Conservation (phyloP, 1,140 invertebrate species). For the Anadara kagoshimensis region DNA sequence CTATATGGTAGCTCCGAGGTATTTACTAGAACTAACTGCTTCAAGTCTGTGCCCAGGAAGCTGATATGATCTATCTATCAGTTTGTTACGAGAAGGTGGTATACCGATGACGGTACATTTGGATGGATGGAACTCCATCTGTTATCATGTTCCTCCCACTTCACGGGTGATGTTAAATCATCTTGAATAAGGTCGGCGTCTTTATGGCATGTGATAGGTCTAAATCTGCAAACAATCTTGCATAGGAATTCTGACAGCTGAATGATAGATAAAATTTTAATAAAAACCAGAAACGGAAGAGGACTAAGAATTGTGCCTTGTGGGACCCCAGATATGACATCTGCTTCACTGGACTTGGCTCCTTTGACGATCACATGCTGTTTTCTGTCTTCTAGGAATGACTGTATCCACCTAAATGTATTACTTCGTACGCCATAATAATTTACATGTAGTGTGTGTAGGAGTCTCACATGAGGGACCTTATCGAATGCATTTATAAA, state of each 20-base stretch:
- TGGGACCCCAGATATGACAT: not conserved
- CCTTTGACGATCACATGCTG: too few species aligned
- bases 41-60: conserved; percentile 1
- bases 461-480: too few species aligned
- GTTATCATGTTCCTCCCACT: conserved; percentile 6
- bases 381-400: too few species aligned
- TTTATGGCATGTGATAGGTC: not conserved
- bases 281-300: conserved; percentile 19
- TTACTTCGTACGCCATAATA: too few species aligned
- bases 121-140: not conserved
- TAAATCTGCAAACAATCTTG: conserved; percentile 2
- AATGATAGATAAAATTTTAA: conserved; percentile 4
- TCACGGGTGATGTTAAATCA: too few species aligned
- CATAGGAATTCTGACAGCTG: not conserved
- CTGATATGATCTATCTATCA: not conserved
- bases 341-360: not conserved
- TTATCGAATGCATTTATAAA: too few species aligned
- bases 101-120: conserved; percentile 3
- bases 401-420: too few species aligned
- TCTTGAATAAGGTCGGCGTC: conserved; percentile 1
- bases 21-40: not conserved
- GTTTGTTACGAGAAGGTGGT: not conserved
- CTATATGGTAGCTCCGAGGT: not conserved
- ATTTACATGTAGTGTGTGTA: too few species aligned
- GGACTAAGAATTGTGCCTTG: not conserved